Evolutionary conservation across 2,113 vertebrate species (phyloP).

Genomic region (Prietella phreatophila): DNA sequence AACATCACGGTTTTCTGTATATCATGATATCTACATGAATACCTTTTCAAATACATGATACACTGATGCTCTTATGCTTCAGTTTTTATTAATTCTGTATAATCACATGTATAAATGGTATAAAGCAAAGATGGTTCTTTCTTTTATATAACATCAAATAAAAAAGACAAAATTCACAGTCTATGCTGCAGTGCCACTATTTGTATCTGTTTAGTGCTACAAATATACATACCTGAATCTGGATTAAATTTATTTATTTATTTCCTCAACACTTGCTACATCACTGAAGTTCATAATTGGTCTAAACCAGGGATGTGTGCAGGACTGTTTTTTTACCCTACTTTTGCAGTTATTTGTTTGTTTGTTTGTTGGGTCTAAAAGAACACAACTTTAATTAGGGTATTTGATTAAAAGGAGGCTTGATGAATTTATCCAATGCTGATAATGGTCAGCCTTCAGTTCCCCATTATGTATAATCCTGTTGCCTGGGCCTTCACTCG

Average conservation of each 20-base stretch:
- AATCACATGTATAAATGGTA: background rate
- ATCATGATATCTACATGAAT: background rate
- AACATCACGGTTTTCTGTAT: background rate
- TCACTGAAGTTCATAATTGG: too few species aligned
- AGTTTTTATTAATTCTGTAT: background rate
- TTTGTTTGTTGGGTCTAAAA: too few species aligned
- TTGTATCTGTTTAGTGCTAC: background rate
- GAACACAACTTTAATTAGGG: conserved; percentile 7
- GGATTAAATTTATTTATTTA: background rate
- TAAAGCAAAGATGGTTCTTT: background rate
- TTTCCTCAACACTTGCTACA: too few species aligned
- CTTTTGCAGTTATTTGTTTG: too few species aligned
- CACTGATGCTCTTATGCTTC: background rate
- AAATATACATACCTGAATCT: background rate
- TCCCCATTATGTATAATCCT: conserved; percentile 15
- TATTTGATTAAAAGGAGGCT: conserved; percentile 23
- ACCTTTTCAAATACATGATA: background rate
- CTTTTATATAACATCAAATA: background rate
- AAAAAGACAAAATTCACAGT: background rate
- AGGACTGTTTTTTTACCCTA: too few species aligned
- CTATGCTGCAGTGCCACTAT: background rate
- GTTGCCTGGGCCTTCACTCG: conserved; percentile 8
- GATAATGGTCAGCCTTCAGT: conserved; percentile 25
- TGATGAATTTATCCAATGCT: conserved; percentile 27
- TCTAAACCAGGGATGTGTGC: too few species aligned